Percentiles rank a stretch among this genome's conserved stretches.
Conservation (phyloP, 2,113 vertebrate genomes). For the Pteropus alecto region DNA sequence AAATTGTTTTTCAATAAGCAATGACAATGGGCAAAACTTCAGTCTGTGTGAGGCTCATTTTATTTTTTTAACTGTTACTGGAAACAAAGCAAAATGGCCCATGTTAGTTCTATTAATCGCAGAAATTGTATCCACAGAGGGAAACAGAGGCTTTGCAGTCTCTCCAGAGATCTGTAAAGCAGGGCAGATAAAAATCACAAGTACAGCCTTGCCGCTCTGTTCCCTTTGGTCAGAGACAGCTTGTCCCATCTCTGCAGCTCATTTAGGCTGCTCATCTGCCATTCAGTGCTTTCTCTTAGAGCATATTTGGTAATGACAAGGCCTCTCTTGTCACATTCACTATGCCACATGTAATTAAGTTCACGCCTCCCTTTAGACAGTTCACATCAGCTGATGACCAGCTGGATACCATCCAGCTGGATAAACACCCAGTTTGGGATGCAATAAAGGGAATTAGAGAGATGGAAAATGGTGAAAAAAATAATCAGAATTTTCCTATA, state of each 20-base stretch:
- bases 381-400: conserved; percentile 63
- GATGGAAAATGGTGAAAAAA: neutral
- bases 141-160: neutral
- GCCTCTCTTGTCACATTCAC: conserved; percentile 42
- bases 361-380: conserved; percentile 68
- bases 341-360: conserved; percentile 57
- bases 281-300: neutral
- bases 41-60: neutral
- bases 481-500: neutral
- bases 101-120: neutral
- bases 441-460: neutral
- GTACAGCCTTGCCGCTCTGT: neutral
- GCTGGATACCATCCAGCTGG: conserved; percentile 24
- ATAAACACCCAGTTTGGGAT: neutral
- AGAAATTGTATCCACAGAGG: neutral
- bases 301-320: conserved; percentile 31
- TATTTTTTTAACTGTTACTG: neutral
- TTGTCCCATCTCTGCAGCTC: neutral
- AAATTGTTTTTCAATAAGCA: neutral
- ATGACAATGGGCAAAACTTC: neutral
- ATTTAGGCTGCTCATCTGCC: conserved; percentile 15
- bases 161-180: neutral
- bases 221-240: neutral
- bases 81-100: neutral
- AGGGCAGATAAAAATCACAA: neutral